phyloP scores from a whole-genome alignment of 2,113 vertebrate genomes.

The Pelobates fuscus region DNA sequence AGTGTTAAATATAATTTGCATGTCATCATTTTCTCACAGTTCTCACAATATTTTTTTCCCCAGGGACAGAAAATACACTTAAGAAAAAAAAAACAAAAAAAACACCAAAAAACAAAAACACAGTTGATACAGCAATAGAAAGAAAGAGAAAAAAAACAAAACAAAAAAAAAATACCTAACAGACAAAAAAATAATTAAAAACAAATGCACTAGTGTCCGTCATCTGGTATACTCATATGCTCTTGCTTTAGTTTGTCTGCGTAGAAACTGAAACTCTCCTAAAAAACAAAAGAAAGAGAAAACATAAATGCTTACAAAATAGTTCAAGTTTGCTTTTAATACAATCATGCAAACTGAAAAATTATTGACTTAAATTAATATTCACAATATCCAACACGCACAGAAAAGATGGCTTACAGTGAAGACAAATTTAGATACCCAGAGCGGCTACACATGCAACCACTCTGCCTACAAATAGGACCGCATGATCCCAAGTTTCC shows the following conservation, averaged over 20 bases:
- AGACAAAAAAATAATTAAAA: no score
- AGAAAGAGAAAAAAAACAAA: not conserved
- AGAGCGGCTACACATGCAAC: no score
- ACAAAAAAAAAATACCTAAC: no score
- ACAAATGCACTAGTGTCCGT: constrained; percentile 49
- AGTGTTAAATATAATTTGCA: constrained; percentile 48
- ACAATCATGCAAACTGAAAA: no score
- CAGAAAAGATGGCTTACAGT: no score
- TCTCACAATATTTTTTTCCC: constrained; percentile 40
- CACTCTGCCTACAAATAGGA: no score
- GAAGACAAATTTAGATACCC: no score
- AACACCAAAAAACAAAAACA: constrained; percentile 29
- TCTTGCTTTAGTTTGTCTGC: constrained; percentile 69
- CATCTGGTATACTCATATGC: constrained; percentile 45
- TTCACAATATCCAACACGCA: no score
- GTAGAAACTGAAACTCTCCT: constrained; percentile 85
- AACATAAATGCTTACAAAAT: no score
- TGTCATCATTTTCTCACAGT: constrained; percentile 48
- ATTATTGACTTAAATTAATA: no score
- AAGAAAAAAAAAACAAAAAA: constrained; percentile 55
- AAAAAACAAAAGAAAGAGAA: constrained; percentile 37
- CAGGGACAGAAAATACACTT: constrained; percentile 51
- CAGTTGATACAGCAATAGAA: not conserved
- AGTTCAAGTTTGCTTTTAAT: no score
- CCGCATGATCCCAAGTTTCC: no score